phyloP scores from a whole-genome alignment of 2,797 vertebrate genomes.

The Brachyalestes nurse region DNA sequence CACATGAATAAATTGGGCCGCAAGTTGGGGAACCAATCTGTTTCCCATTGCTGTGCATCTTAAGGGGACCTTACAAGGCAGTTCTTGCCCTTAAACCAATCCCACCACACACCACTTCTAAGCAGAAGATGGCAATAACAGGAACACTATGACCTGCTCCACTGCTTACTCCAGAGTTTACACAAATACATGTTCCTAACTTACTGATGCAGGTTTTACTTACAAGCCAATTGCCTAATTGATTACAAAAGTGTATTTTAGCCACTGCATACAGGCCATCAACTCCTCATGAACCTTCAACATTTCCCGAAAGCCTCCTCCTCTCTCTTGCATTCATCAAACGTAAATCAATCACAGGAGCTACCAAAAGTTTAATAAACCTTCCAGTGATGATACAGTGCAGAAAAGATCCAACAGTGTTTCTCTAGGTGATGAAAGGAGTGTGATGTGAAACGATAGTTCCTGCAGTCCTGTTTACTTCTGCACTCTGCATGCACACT shows the following conservation, averaged over 20 bases:
- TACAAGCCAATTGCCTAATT: neutral
- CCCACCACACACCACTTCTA: neutral
- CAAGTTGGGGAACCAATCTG: conserved; percentile 52
- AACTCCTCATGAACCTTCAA: neutral
- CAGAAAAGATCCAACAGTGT: neutral
- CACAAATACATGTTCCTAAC: neutral
- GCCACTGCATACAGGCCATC: neutral
- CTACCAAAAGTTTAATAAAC: neutral
- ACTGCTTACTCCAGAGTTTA: neutral
- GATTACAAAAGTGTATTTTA: neutral
- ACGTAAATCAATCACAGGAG: neutral
- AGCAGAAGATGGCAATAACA: neutral
- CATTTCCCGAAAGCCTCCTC: neutral
- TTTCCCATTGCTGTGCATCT: conserved; percentile 44
- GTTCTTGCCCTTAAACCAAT: conserved; percentile 11
- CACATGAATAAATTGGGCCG: conserved; percentile 42
- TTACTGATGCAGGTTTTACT: neutral
- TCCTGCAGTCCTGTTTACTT: neutral
- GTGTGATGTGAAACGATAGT: neutral
- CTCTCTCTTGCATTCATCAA: neutral
- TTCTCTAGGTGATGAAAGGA: neutral
- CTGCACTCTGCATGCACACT: neutral
- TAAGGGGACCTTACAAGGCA: conserved; percentile 41
- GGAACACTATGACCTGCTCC: neutral
- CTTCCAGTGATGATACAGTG: neutral